Evolutionary conservation across 2,113 vertebrate genomes (phyloP).

Genomic region (Melanotaenia duboulayi): DNA sequence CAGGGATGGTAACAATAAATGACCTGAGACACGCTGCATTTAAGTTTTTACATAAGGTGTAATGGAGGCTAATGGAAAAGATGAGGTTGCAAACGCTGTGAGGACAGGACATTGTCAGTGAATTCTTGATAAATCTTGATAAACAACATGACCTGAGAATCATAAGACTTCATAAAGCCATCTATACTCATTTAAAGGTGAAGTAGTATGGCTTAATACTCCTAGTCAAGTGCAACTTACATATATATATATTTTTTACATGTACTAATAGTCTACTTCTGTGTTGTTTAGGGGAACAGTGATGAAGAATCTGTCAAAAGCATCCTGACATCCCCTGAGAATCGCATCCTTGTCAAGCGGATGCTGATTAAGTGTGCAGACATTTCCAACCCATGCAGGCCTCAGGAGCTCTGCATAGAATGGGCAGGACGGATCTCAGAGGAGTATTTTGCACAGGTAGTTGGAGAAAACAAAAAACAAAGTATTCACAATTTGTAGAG

Average conservation of each 20-base stretch:
- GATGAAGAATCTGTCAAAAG: constrained; percentile 87
- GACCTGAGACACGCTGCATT: not conserved
- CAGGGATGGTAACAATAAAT: constrained; percentile 30
- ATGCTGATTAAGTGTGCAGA: constrained; percentile 99
- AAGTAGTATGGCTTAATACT: not conserved
- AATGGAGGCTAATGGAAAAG: not conserved
- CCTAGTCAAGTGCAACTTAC: not conserved
- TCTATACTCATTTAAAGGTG: constrained; percentile 10
- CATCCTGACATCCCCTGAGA: constrained; percentile 90
- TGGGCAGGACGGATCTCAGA: constrained; percentile 98
- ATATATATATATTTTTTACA: constrained; percentile 20
- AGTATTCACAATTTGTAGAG: not conserved
- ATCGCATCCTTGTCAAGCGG: constrained; percentile 93
- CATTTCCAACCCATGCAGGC: constrained; percentile 95
- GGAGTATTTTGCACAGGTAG: constrained; percentile 98
- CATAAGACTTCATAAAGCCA: constrained; percentile 1
- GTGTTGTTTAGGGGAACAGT: constrained; percentile 71
- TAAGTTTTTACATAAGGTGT: not conserved
- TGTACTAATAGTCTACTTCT: constrained; percentile 15
- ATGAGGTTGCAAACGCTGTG: not conserved
- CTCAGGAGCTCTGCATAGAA: constrained; percentile 91
- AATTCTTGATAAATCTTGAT: not conserved
- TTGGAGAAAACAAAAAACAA: not conserved
- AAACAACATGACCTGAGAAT: not conserved
- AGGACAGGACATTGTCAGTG: not conserved